Conservation (phyloP, 2,797 vertebrate genomes). For the Cossypha polioptera region DNA sequence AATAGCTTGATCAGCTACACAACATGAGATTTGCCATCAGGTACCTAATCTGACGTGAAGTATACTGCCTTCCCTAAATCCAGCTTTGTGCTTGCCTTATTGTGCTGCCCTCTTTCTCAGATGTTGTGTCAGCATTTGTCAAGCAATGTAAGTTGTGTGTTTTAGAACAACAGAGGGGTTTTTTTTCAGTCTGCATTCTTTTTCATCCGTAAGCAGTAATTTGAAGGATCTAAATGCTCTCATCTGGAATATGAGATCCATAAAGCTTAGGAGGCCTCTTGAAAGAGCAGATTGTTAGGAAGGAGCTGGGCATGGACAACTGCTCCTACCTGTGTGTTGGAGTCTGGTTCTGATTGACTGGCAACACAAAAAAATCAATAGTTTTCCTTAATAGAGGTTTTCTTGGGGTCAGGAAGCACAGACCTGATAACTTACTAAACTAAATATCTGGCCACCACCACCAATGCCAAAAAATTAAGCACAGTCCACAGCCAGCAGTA, state of each 20-base stretch:
- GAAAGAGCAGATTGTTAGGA: background rate
- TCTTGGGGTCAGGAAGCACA: background rate
- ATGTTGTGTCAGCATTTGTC: background rate
- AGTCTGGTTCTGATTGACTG: background rate
- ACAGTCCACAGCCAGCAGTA: background rate
- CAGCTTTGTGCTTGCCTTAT: background rate
- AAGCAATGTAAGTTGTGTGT: background rate
- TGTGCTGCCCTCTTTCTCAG: background rate
- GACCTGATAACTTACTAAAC: background rate
- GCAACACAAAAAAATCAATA: background rate
- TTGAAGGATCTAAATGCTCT: background rate
- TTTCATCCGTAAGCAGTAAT: background rate
- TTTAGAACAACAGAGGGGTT: background rate
- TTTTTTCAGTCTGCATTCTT: background rate
- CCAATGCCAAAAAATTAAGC: background rate
- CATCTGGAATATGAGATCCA: background rate
- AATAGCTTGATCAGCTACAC: slow-evolving; percentile 39
- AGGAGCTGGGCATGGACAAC: background rate
- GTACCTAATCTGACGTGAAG: background rate
- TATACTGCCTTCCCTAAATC: background rate
- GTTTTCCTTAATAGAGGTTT: background rate
- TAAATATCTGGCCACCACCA: background rate
- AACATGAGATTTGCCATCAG: background rate
- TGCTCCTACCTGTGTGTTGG: background rate
- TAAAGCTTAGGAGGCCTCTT: background rate